Evolutionary conservation across 2,797 vertebrate species (phyloP).

Genomic region (Kryptolebias ocellatus): DNA sequence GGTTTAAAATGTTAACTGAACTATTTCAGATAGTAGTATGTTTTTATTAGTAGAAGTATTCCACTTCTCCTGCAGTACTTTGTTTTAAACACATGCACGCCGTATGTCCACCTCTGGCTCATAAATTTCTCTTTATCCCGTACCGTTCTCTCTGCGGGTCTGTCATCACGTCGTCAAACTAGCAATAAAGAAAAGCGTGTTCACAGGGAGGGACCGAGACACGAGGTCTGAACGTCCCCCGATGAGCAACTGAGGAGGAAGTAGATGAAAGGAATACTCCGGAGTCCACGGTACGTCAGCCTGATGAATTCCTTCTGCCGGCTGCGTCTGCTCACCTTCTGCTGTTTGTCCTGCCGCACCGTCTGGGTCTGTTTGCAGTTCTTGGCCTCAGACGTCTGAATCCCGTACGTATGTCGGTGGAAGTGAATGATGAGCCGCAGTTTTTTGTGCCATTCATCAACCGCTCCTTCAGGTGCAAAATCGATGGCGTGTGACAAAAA

Average conservation of each 20-base stretch:
- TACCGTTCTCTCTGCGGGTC: conserved; percentile 1
- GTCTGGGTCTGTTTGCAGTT: conserved; percentile 9
- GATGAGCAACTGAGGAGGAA: conserved; percentile 31
- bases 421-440: conserved; percentile 28
- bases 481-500: conserved; percentile 19
- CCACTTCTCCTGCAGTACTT: too few relatives aligned
- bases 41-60: too few relatives aligned
- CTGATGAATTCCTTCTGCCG: conserved; percentile 65
- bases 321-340: conserved; percentile 65
- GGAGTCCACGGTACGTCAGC: conserved; percentile 31
- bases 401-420: conserved; percentile 26
- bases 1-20: too few relatives aligned
- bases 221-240: conserved; percentile 21
- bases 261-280: conserved; percentile 41
- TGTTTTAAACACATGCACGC: neutral
- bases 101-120: conserved; percentile 9
- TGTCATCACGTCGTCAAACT: conserved; percentile 28
- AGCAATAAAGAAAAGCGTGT: neutral
- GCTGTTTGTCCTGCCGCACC: conserved; percentile 16
- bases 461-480: conserved; percentile 33
- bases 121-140: conserved; percentile 28
- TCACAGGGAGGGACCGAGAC: conserved; percentile 20
- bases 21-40: too few relatives aligned
- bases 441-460: conserved; percentile 37
- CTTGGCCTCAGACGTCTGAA: conserved; percentile 17